phyloP scores from a whole-genome alignment of 1,140 invertebrate species.

The Drosophila sp. region DNA sequence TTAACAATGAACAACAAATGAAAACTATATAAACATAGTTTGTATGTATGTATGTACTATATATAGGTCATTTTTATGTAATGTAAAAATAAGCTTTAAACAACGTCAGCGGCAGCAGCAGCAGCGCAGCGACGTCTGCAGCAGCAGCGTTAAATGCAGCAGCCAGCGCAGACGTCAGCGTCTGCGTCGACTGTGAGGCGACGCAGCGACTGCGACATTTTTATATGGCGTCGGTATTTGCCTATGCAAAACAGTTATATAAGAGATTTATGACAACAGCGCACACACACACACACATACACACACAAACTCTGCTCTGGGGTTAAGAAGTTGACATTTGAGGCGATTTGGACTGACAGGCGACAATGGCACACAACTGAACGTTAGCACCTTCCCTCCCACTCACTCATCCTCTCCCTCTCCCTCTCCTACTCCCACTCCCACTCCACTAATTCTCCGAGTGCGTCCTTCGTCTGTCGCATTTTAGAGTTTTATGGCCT shows the following conservation, averaged over 20 bases:
- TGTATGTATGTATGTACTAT: too few relatives aligned
- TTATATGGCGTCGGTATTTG: constrained; percentile 50
- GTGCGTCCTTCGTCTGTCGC: constrained; percentile 25
- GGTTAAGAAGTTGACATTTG: constrained; percentile 71
- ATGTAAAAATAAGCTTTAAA: constrained; percentile 52
- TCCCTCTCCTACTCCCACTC: not conserved
- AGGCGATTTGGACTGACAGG: constrained; percentile 49
- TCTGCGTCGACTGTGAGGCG: not conserved
- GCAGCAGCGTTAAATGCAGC: constrained; percentile 5
- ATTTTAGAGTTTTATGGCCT: constrained; percentile 31
- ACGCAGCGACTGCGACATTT: constrained; percentile 34
- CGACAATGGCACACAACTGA: constrained; percentile 36
- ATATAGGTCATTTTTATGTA: constrained; percentile 79
- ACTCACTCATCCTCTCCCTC: not conserved
- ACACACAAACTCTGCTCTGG: constrained; percentile 21
- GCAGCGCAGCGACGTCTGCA: constrained; percentile 2
- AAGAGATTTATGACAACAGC: constrained; percentile 60
- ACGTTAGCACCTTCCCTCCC: constrained; percentile 9
- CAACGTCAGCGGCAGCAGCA: constrained; percentile 21
- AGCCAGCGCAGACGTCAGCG: not conserved
- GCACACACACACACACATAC: constrained; percentile 21
- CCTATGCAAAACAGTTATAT: constrained; percentile 63
- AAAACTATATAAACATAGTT: constrained; percentile 55
- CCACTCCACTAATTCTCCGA: not conserved
- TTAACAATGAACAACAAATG: too few relatives aligned